phyloP scores from a whole-genome alignment of 2,113 vertebrate genomes.

The Procapra przewalskii region DNA sequence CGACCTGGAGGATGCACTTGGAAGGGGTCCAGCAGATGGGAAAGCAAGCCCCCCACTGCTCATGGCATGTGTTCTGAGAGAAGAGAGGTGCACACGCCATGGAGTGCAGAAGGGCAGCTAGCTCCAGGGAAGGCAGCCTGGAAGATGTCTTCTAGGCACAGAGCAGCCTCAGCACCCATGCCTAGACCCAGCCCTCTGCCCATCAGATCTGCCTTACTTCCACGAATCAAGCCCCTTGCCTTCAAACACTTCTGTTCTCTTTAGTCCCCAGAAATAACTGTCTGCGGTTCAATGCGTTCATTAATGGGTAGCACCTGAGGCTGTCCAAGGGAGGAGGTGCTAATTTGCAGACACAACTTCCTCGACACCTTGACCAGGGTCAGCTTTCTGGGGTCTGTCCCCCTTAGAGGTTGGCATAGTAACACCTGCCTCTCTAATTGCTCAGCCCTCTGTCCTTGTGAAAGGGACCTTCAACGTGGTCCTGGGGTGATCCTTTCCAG shows the following conservation, averaged over 20 bases:
- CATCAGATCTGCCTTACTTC: not conserved
- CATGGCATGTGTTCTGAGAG: not conserved
- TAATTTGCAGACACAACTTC: not conserved
- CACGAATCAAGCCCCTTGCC: not conserved
- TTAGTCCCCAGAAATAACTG: not conserved
- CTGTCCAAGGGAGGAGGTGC: rapidly evolving
- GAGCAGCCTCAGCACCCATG: not conserved
- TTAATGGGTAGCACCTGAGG: rapidly evolving
- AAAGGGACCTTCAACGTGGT: rapidly evolving
- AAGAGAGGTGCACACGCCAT: not conserved
- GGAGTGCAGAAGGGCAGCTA: rapidly evolving
- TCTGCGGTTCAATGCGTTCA: not conserved
- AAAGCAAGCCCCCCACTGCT: not conserved
- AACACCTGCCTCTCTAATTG: not conserved
- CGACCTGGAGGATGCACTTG: too few species aligned
- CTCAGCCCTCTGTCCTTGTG: not conserved
- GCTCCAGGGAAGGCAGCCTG: not conserved
- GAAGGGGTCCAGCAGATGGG: not conserved
- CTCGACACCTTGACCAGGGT: rapidly evolving
- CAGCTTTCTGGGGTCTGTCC: not conserved
- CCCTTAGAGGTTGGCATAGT: not conserved
- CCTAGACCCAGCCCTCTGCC: not conserved
- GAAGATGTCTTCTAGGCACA: not conserved
- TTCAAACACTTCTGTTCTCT: not conserved
- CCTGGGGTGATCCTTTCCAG: rapidly evolving